Evolutionary conservation across 2,113 vertebrate species (phyloP).

Genomic region (Nannospalax galili): DNA sequence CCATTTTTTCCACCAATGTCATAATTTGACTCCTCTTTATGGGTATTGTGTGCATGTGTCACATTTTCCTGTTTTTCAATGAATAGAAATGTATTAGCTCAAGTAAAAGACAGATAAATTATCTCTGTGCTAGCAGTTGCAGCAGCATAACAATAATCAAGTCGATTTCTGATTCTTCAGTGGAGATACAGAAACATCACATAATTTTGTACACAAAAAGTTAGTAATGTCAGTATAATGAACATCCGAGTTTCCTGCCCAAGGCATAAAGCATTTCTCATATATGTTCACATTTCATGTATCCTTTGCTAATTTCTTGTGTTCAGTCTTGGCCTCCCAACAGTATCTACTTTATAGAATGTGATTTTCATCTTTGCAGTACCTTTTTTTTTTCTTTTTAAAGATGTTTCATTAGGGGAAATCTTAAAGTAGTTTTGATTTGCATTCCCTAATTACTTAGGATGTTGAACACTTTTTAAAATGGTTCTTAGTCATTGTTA

Average conservation of each 20-base stretch:
- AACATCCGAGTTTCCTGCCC: background rate
- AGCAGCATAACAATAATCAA: background rate
- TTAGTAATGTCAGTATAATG: background rate
- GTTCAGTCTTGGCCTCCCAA: background rate
- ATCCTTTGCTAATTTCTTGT: background rate
- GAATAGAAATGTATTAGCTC: background rate
- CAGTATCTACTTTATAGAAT: background rate
- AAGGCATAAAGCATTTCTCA: background rate
- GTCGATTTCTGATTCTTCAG: background rate
- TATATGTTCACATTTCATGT: background rate
- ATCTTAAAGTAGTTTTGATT: too few species aligned
- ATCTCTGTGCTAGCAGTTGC: background rate
- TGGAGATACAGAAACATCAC: background rate
- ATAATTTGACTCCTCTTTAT: background rate
- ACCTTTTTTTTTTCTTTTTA: background rate
- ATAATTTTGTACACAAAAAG: background rate
- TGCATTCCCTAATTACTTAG: too few species aligned
- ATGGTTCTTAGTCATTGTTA: too few species aligned
- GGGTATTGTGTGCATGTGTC: background rate
- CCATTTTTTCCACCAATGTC: background rate
- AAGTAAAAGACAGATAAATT: background rate
- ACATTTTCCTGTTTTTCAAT: background rate
- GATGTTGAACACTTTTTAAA: too few species aligned
- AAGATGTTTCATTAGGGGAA: too few species aligned
- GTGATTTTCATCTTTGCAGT: background rate